Evolutionary conservation across 2,888 invertebrate genomes (phyloP), one percentile per base, ranked within the genome.

Genomic region (Spisula solida): DNA sequence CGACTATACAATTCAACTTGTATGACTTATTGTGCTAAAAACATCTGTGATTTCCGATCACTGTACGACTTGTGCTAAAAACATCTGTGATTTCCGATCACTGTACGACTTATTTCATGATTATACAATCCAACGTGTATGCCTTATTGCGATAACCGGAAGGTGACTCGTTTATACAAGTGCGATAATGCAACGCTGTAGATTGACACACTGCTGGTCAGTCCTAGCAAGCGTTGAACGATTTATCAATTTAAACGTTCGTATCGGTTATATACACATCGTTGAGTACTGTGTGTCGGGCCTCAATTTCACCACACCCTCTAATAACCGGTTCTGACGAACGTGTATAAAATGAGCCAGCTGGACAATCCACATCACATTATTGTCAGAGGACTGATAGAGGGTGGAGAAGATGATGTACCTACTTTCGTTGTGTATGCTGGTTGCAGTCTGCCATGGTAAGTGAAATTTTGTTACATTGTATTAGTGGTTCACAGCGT

Each of bases 391-490:
- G 16, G 20, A 55, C 81, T 41, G 2, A n/a, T n/a, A 80, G 25
- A 66, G 60, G 8, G 20, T 14, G 51, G 31, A 12, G 2, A 25
- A 29, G 25, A 81, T n/a, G 47, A 81, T 29, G 81, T 51, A n/a
- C 12, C 51, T 47, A n/a, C 8, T 81, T 10, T n/a, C 51, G 55
- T 25, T 29, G 25, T n/a, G n/a, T 14, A 29, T 81, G 51, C 47
- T 81, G 81, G 18, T 81, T 2, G 81, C 55, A 12, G 29, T 29
- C 25, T 81, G 81, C 31, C 81, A 81, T n/a, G 51, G 81, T 81
- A 81, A 81, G 81, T 81, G 29, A 10, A 20, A n/a, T 47, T 8
- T 41, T 78, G 0, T 78, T 34, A 8, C 18, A 14, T 48, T 25
- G n/a, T 56, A 4, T 56, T 56, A 56, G 47, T 47, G 47, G 47